Evolutionary conservation across 2,797 vertebrate genomes (phyloP).

Genomic region (Catostomus latipinnis): DNA sequence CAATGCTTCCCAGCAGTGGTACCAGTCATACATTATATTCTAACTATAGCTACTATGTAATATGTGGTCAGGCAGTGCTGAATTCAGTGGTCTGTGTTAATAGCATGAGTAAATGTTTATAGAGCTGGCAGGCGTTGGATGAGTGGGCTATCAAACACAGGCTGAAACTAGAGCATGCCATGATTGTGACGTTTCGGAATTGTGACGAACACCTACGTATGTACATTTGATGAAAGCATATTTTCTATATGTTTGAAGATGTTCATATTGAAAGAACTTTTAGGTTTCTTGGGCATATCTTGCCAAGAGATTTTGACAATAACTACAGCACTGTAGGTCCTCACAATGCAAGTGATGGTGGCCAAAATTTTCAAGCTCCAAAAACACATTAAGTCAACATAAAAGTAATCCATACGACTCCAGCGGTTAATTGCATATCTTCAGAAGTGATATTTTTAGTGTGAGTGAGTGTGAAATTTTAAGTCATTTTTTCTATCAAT

Average conservation of each 20-base stretch:
- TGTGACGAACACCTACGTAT: neutral
- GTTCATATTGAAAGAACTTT: neutral
- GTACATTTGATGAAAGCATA: conserved; percentile 2
- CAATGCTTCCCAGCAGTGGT: conserved; percentile 23
- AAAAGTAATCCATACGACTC: too few species aligned
- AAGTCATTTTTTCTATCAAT: too few species aligned
- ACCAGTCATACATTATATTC: conserved; percentile 35
- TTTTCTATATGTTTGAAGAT: conserved; percentile 5
- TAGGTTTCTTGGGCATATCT: too few species aligned
- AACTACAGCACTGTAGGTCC: too few species aligned
- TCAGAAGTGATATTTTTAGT: too few species aligned
- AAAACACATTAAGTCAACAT: too few species aligned
- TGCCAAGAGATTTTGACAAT: too few species aligned
- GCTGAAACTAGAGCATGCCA: conserved; percentile 10
- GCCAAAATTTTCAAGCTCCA: too few species aligned
- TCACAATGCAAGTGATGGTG: too few species aligned
- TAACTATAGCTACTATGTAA: conserved; percentile 52
- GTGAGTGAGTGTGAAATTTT: too few species aligned
- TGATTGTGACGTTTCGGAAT: neutral
- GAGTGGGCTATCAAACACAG: conserved; percentile 35
- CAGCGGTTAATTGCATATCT: too few species aligned
- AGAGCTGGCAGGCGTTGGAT: conserved; percentile 28
- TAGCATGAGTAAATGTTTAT: conserved; percentile 58
- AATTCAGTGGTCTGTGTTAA: conserved; percentile 54
- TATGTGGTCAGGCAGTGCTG: conserved; percentile 51